phyloP scores from a whole-genome alignment of 2,888 invertebrate species.

The Chrysolina haemoptera region DNA sequence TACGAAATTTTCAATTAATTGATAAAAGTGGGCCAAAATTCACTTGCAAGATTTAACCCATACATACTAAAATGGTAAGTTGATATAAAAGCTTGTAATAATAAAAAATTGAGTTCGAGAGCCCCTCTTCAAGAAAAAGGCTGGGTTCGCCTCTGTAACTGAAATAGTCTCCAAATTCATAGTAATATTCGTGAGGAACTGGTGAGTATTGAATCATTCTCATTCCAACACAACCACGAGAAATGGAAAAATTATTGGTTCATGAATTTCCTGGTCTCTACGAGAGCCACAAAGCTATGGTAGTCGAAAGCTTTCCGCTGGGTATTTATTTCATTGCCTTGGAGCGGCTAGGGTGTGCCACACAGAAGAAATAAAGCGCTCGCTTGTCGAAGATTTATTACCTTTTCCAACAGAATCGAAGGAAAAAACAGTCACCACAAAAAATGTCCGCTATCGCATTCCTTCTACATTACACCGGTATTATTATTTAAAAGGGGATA shows the following conservation, averaged over 20 bases:
- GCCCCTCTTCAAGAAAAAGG: too few species aligned
- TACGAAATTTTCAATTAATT: too few species aligned
- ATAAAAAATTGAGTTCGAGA: too few species aligned
- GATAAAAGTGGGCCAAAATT: too few species aligned
- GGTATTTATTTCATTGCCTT: slow-evolving; percentile 6
- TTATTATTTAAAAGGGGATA: neutral
- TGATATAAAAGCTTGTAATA: too few species aligned
- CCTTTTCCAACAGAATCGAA: neutral
- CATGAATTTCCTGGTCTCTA: neutral
- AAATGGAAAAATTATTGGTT: neutral
- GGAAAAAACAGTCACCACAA: neutral
- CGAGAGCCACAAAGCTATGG: neutral
- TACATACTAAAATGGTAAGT: too few species aligned
- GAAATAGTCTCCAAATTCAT: too few species aligned
- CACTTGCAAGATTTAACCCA: too few species aligned
- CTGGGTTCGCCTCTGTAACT: too few species aligned
- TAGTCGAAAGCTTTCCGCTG: neutral
- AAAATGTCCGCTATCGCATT: neutral
- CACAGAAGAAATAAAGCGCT: neutral
- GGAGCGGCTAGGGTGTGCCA: neutral
- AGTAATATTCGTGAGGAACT: too few species aligned
- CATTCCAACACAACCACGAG: too few species aligned
- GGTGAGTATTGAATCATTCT: too few species aligned
- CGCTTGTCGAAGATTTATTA: neutral
- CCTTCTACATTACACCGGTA: neutral